Base-by-base conservation (phyloP, 2,888 invertebrate genomes). In the Nomada fucata region DNA sequence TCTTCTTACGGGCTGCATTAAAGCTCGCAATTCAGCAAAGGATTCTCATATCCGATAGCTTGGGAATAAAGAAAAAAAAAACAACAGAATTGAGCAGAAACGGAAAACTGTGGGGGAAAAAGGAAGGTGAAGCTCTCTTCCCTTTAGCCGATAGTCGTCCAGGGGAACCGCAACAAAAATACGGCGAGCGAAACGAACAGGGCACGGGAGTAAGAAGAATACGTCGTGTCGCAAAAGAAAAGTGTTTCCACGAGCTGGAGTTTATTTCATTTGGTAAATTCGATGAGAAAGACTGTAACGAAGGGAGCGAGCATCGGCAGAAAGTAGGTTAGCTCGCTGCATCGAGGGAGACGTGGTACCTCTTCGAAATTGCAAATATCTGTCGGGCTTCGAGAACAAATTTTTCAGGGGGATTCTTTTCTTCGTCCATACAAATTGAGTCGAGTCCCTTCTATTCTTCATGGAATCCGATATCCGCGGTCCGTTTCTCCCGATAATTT, bases 361-460 rank as follows among this genome's bases (percentile, higher is more conserved):
- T 36, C n/a, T 61, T 72, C 73, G 67, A 77, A 81, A 81, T 81
- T 78, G 80, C 72, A 78, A 81, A 81, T 78, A 78, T 73, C 77
- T 68, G 63, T 68, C 68, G 53, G 44, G 59, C 59, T 78, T 60
- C 57, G 77, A 29, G 47, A 80, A 63, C 61, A 71, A 72, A 77
- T 81, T 71, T 79, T 76, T 77, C 80, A 68, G 60, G 13, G 13
- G 52, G 47, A 61, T 44, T 36, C 67, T 44, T 26, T 74, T 68
- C 55, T 55, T 55, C 42, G 20, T 15, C 44, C n/a, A 26, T 60
- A 55, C 55, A 75, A 55, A 67, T 67, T 52, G 65, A 60, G 20
- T 29, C 61, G 23, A 5, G 3, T 18, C 36, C 9, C 18, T 23
- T 75, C 23, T 53, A 15, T 36, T 3, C 10, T n/a, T 47, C 26